Conservation (phyloP, 2,113 vertebrate species). For the Egretta garzetta region DNA sequence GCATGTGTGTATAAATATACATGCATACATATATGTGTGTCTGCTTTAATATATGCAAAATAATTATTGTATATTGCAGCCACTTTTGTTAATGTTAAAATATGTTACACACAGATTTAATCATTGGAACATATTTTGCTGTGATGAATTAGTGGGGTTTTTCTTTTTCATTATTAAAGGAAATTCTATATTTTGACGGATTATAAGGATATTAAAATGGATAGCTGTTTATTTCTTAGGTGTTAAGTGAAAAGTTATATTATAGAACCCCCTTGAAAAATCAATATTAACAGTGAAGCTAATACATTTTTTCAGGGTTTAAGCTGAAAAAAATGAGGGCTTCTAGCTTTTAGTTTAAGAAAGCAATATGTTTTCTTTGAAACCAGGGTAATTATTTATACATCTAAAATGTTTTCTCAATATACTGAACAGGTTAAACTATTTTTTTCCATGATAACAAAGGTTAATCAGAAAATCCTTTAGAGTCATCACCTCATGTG, state of each 20-base stretch:
- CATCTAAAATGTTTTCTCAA: conserved; percentile 3
- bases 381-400: background rate
- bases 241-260: background rate
- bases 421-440: background rate
- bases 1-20: background rate
- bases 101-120: background rate
- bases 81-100: background rate
- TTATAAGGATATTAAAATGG: background rate
- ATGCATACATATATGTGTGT: background rate
- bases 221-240: background rate
- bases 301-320: background rate
- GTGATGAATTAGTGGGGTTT: background rate
- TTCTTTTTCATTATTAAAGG: background rate
- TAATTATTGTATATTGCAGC: background rate
- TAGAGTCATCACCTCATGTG: background rate
- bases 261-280: background rate
- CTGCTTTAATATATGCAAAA: background rate
- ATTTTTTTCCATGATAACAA: background rate
- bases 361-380: background rate
- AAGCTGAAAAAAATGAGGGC: background rate
- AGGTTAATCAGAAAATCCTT: conserved; percentile 39
- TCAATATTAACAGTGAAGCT: background rate
- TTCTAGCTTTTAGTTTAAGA: background rate
- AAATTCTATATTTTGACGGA: background rate
- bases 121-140: background rate